Evolutionary conservation across 2,797 vertebrate genomes (phyloP), one percentile per base, ranked within the genome.

Genomic region (Myotis findleyi): DNA sequence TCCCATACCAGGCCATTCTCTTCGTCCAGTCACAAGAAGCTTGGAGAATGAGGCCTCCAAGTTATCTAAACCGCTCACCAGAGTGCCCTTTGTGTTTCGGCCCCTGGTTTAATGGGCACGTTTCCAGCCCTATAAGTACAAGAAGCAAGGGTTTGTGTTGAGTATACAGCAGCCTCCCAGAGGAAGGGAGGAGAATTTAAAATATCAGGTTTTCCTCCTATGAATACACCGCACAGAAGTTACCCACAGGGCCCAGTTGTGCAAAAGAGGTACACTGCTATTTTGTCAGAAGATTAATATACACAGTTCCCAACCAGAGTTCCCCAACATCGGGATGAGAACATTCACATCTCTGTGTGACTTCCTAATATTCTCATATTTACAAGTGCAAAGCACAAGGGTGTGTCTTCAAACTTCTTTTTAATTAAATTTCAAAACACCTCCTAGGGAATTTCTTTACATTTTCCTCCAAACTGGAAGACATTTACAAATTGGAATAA

Each of bases 121-220:
- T 93, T 96, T 93, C 84, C 94, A 96, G 72, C 13, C 59, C 87
- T 84, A 4, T 57, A 95, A 79, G 83, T 83, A 79, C 21, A 96
- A 96, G 94, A 97, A 96, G 91, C 64, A 77, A 94, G 76, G 64
- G 79, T 82, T 91, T 96, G 81, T 95, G n/a, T 62, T 81, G 86
- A 87, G 51, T 86, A 71, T 66, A 87, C 47, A 84, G 86, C 83
- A 81, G 71, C 51, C 87, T 97, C 93, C 87, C 86, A 93, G 91
- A 96, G 94, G 95, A 97, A 97, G 94, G 95, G 95, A 96, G 96
- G 97, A 97, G 96, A 95, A 95, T 95, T 97, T 96, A 96, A 96
- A 97, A 96, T 94, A 97, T 95, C 95, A 97, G 62, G 87, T 97
- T 97, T 96, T 96, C 94, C 92, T 89, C 66, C 90, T 89, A 21